Base-by-base conservation (phyloP, 2,888 invertebrate genomes). In the Parnassius mnemosyne region DNA sequence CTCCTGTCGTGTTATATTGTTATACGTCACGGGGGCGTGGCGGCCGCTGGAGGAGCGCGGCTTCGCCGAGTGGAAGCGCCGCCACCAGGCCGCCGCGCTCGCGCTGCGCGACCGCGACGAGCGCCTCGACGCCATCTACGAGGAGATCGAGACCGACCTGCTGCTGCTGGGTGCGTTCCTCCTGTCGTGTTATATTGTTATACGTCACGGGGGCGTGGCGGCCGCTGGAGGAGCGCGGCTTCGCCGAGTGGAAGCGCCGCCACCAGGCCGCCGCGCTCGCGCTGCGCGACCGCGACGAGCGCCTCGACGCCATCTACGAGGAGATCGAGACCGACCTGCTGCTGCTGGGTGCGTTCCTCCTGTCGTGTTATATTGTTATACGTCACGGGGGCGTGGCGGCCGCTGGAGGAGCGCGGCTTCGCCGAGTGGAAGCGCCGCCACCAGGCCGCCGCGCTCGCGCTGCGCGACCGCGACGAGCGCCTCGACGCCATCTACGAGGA, bases 121-220 rank as follows among this genome's bases (percentile, higher is more conserved):
- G 70, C 96, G 95, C 75, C 92, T 99, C 65, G 97, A 97, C 84
- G 96, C 94, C 20, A 95, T 99, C 73, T 99, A 99, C 87, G 99
- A 99, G 90, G 98, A 99, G 92, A 98, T 99, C 75, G 99, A 99
- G 90, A 95, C 95, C 68, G 96, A 98, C 79, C 94, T 99, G 93
- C 93, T 94, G 56, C 92, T 99, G 60, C 82, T 98, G 53, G 89
- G 89, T 87, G 66, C 42, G 66, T 13, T 5, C 2, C 9, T 34
- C 34, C 34, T 25, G 25, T 0, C 3, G 3, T 25, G 3, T 25
- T 3, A 25, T 25, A 25, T 3, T 25, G 3, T 25, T 5, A 25
- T 25, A 25, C 25, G 25, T 25, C 25, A 3, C 25, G 25, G 25
- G 25, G 63, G 99, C 99, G 58, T 96, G 96, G 81, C 95, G 98